Percentiles rank a stretch among this genome's conserved stretches.
These are phyloP conservation scores for Himalopsyche japonica DNA, from an alignment of 2,888 invertebrate species.

Conservation along the genomic window DNA sequence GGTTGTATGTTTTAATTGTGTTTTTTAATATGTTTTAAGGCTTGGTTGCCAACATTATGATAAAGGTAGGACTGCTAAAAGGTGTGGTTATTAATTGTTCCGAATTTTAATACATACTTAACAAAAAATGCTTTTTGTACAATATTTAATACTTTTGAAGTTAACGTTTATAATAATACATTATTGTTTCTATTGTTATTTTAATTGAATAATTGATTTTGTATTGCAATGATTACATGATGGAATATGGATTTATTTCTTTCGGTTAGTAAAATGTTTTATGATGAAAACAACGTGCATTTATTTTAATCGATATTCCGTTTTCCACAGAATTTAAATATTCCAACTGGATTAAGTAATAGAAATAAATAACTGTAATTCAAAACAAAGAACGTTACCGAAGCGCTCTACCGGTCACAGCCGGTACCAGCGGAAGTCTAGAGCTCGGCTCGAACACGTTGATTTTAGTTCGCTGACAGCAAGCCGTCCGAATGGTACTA, in stretches of 20 bases:
- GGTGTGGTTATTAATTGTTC: background rate
- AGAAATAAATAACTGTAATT: slow-evolving; percentile 12
- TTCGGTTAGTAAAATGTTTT: too few relatives aligned
- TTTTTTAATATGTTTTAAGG: background rate
- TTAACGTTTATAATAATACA: too few relatives aligned
- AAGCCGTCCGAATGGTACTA: background rate
- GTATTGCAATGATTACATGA: too few relatives aligned
- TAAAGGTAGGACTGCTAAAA: background rate
- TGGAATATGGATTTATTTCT: too few relatives aligned
- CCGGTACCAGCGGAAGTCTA: slow-evolving; percentile 14
- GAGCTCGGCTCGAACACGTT: slow-evolving; percentile 17
- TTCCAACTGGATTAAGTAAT: slow-evolving; percentile 7
- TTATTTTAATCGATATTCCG: background rate
- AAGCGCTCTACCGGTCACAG: slow-evolving; percentile 13
- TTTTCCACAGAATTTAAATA: background rate
- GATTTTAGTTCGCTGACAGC: slow-evolving; percentile 21
- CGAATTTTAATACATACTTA: background rate
- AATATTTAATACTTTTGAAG: too few relatives aligned
- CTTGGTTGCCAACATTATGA: background rate
- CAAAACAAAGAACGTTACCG: slow-evolving; percentile 13
- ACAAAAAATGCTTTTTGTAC: too few relatives aligned
- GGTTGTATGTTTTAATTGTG: too few relatives aligned
- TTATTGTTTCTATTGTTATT: too few relatives aligned
- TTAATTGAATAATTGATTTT: too few relatives aligned
- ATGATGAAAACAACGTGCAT: background rate